phyloP scores from a whole-genome alignment of 1,140 invertebrate species.

The Tetragnatha versicolor region DNA sequence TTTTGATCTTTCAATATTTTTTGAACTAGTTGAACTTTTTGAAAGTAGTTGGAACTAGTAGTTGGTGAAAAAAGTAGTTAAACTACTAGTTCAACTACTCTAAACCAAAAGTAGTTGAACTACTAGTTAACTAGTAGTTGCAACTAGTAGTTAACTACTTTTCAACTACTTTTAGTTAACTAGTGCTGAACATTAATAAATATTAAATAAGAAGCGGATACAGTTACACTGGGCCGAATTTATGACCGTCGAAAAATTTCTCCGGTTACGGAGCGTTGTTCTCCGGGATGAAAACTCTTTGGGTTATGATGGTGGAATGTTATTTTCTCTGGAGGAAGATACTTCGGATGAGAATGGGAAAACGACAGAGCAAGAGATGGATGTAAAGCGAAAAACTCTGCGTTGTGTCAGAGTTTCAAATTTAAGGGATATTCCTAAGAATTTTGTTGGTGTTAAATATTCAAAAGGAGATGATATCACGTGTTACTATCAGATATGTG shows the following conservation, averaged over 20 bases:
- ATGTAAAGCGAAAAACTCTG: neutral
- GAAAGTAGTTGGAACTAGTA: no score
- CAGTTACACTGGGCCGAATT: conserved; percentile 43
- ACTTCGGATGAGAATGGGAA: neutral
- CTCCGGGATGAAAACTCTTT: conserved; percentile 29
- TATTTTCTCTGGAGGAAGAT: neutral
- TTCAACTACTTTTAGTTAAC: no score
- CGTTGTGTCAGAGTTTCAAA: neutral
- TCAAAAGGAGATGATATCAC: no score
- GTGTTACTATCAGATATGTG: no score
- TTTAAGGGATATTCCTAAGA: neutral
- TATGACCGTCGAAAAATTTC: conserved; percentile 32
- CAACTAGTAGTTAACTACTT: no score
- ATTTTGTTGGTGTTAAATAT: neutral
- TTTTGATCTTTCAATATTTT: no score
- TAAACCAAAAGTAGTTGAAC: no score
- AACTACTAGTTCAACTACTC: no score
- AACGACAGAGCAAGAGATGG: neutral
- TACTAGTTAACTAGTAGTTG: no score
- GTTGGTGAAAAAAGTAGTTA: no score
- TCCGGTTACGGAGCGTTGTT: conserved; percentile 32
- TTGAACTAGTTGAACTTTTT: no score
- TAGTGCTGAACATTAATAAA: no score
- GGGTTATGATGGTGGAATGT: conserved; percentile 10
- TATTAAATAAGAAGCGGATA: conserved; percentile 50